Conservation (phyloP, 2,113 vertebrate species). For the Thymallus thymallus region DNA sequence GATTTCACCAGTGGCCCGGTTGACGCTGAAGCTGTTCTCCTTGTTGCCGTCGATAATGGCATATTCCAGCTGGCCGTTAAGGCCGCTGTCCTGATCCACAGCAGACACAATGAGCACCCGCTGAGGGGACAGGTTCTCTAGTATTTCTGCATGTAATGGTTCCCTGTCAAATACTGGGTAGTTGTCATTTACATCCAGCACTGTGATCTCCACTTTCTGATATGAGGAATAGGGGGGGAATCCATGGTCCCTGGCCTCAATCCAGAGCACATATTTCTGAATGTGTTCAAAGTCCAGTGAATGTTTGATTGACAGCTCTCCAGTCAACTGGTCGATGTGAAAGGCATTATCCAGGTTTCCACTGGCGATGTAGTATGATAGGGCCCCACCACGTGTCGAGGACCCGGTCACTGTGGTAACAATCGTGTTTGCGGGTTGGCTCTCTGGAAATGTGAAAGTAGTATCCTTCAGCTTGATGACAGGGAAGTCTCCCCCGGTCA, state of each 20-base stretch:
- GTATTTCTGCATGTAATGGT: slow-evolving; percentile 84
- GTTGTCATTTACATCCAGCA: slow-evolving; percentile 93
- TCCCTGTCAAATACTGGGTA: slow-evolving; percentile 84
- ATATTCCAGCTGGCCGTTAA: slow-evolving; percentile 88
- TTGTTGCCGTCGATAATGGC: slow-evolving; percentile 85
- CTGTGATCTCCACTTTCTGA: slow-evolving; percentile 83
- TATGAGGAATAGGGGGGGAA: slow-evolving; percentile 97
- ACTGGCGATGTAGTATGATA: slow-evolving; percentile 93
- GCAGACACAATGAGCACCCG: slow-evolving; percentile 84
- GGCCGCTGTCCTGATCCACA: slow-evolving; percentile 85
- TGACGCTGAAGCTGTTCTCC: slow-evolving; percentile 88
- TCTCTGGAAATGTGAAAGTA: slow-evolving; percentile 88
- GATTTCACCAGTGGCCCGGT: slow-evolving; percentile 87
- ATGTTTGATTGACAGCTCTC: slow-evolving; percentile 82
- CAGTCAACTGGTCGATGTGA: slow-evolving; percentile 88
- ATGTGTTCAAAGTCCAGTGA: slow-evolving; percentile 89
- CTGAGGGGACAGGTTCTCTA: slow-evolving; percentile 88
- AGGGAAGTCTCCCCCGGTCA: slow-evolving; percentile 87
- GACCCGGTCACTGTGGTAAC: slow-evolving; percentile 84
- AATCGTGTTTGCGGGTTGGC: slow-evolving; percentile 80
- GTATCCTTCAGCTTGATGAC: slow-evolving; percentile 80
- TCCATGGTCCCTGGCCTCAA: slow-evolving; percentile 91
- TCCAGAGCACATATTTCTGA: slow-evolving; percentile 90
- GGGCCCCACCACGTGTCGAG: slow-evolving; percentile 82
- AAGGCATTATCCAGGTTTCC: slow-evolving; percentile 91